Conservation (phyloP, 2,888 invertebrate genomes). For the Oeneis ivallda region DNA sequence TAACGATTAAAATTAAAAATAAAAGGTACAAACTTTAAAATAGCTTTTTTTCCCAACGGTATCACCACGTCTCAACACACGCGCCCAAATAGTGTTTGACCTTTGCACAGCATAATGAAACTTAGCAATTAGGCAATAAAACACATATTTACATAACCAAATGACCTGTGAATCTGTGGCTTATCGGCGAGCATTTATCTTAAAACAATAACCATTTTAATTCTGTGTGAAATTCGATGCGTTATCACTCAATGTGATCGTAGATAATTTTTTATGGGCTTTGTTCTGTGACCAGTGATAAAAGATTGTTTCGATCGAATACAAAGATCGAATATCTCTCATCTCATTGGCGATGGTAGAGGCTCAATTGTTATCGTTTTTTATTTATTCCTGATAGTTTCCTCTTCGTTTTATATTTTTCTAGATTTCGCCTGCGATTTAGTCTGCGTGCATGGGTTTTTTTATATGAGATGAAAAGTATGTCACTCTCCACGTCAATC, state of each 20-base stretch:
- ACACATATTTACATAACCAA: constrained; percentile 52
- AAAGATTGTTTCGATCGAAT: constrained; percentile 27
- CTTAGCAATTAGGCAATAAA: constrained; percentile 50
- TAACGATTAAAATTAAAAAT: no score
- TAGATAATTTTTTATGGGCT: constrained; percentile 46
- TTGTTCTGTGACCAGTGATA: constrained; percentile 43
- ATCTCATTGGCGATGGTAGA: constrained; percentile 8
- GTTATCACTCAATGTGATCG: constrained; percentile 46
- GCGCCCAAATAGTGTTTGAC: constrained; percentile 40
- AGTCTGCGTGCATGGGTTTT: no score
- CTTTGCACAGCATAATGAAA: constrained; percentile 44
- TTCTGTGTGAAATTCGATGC: constrained; percentile 51
- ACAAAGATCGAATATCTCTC: constrained; percentile 23
- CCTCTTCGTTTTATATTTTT: constrained; percentile 9
- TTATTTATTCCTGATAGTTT: constrained; percentile 8
- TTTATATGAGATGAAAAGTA: no score
- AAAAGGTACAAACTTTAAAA: no score
- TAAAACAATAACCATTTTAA: constrained; percentile 53
- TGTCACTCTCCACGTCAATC: no score
- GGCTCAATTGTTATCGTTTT: constrained; percentile 6
- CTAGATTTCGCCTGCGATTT: no score
- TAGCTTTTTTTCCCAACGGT: constrained; percentile 12
- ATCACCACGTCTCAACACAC: constrained; percentile 26
- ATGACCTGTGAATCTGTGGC: constrained; percentile 37
- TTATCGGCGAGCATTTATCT: constrained; percentile 50